Evolutionary conservation across 2,797 vertebrate species (phyloP), one percentile per base, ranked within the genome.

Genomic region (Hydrolagus colliei): DNA sequence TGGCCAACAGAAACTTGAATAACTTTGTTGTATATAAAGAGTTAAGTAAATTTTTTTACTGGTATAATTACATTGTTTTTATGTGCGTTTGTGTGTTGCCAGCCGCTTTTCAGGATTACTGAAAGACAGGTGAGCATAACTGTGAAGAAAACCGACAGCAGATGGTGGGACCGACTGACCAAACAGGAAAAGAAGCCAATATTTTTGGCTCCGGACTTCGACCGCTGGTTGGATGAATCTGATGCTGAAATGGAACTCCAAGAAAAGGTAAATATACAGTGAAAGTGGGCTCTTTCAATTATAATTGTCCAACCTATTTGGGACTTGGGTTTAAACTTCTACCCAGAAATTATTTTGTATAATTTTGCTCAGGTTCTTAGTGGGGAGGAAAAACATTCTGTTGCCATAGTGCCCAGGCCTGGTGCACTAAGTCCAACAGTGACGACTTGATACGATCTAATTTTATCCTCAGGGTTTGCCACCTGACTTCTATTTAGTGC

Each of bases 191-290:
- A 96, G 78, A 97, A 95, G 79, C 97, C 97, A 0, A 87, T 96
- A 72, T 99, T 98, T 89, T 89, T 99, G 52, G 91, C 91, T 0
- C 96, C 97, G 0, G 98, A 99, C 89, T 99, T 98, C 35, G 97
- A 99, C 89, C 96, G 97, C 89, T 99, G 98, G 98, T 87, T 98
- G 88, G 97, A 99, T 0, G 98, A 99, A 88, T 99, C 98, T 0
- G 98, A 99, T 73, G 97, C 98, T 0, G 98, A 99, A 90, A 96
- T 96, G 96, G 98, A 99, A 89, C 95, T 97, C 76, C 92, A 90
- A 87, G 95, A 95, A 89, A 97, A 98, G 95, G 98, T 98, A 87
- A 88, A 89, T 3, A 52, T 89, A 61, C 79, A 2, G 2, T 12
- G 74, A 41, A 35, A 52, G 41, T 52, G 41, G 41, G 41, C 6